A percentile compares a stretch with the other conserved stretches of the same genome.
Evolutionary conservation across 2,113 vertebrate genomes (phyloP).

Genomic region (Cinclus mexicanus): DNA sequence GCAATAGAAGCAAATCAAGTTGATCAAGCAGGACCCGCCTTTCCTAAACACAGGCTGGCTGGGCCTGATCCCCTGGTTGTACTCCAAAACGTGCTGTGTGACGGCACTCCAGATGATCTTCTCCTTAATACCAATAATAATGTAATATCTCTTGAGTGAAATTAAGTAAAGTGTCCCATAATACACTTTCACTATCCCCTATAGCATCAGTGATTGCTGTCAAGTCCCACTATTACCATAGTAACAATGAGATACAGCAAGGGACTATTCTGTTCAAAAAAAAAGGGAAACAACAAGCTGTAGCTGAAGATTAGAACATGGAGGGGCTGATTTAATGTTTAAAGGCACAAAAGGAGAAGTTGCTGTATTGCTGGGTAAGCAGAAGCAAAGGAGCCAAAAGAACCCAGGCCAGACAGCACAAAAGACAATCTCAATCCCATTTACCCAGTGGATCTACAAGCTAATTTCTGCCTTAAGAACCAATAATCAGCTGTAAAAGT

Average conservation of each 20-base stretch:
- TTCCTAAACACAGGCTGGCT: background rate
- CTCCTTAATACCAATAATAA: background rate
- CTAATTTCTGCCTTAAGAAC: background rate
- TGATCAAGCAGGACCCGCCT: background rate
- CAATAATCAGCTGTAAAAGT: background rate
- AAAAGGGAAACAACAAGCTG: background rate
- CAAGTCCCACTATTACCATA: slow-evolving; percentile 2
- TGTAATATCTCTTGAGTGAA: background rate
- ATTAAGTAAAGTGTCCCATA: background rate
- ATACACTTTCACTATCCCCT: background rate
- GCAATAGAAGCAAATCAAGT: background rate
- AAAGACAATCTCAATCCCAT: background rate
- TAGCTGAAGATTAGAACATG: slow-evolving; percentile 9
- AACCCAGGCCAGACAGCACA: background rate
- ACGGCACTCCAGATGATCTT: background rate
- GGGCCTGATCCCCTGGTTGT: too few species aligned
- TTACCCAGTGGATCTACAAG: background rate
- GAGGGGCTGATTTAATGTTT: background rate
- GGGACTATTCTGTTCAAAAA: slow-evolving; percentile 1
- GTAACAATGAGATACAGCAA: background rate
- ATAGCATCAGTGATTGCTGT: background rate
- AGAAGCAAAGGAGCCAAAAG: background rate
- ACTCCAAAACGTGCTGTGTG: too few species aligned
- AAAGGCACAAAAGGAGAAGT: slow-evolving; percentile 20
- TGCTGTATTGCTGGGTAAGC: background rate